Conservation (phyloP, 2,888 invertebrate species). For the Melangyna quadrimaculata region DNA sequence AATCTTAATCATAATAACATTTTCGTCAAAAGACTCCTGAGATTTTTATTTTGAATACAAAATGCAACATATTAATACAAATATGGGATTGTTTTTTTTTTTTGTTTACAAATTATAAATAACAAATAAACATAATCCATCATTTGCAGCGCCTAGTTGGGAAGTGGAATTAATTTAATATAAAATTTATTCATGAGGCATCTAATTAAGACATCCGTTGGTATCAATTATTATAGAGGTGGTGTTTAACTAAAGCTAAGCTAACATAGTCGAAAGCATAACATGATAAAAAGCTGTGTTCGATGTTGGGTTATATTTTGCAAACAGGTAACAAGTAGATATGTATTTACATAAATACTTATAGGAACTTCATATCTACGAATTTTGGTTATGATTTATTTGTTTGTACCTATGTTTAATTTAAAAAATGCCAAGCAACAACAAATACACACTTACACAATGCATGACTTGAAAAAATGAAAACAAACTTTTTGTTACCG, state of each 20-base stretch:
- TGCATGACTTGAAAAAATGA: no score
- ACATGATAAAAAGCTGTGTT: neutral
- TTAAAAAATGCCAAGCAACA: no score
- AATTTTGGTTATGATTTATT: no score
- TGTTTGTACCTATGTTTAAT: no score
- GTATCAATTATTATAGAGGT: neutral
- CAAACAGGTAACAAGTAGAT: neutral
- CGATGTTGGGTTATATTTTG: neutral
- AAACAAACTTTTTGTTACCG: no score
- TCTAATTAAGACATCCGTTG: neutral
- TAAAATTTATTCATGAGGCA: neutral
- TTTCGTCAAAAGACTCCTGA: neutral
- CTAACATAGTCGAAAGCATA: neutral
- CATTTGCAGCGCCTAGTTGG: neutral
- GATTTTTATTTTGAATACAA: neutral
- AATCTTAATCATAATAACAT: neutral
- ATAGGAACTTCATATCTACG: neutral
- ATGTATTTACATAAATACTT: no score
- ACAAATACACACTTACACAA: no score
- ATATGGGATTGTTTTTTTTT: neutral
- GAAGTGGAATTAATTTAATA: neutral
- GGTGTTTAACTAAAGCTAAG: neutral
- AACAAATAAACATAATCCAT: neutral
- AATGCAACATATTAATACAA: neutral
- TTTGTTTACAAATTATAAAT: neutral